phyloP scores from a whole-genome alignment of 2,113 vertebrate genomes.

The Callocephalon fimbriatum region DNA sequence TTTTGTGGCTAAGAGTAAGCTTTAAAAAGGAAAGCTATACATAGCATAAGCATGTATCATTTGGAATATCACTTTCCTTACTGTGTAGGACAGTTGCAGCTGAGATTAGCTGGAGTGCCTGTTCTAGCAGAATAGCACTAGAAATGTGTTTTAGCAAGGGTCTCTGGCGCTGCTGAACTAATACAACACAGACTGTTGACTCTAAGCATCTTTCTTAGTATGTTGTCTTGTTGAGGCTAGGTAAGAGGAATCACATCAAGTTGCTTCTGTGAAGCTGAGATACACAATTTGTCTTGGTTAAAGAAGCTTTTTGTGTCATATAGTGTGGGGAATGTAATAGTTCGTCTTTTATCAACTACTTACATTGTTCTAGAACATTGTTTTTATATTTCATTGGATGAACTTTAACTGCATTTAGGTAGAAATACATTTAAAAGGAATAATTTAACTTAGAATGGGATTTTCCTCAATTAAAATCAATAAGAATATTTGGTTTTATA shows the following conservation, averaged over 20 bases:
- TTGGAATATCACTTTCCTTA: background rate
- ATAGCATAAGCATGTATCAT: background rate
- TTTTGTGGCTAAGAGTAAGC: background rate
- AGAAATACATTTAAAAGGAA: background rate
- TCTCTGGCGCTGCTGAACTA: background rate
- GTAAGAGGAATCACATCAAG: background rate
- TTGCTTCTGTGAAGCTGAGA: background rate
- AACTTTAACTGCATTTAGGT: background rate
- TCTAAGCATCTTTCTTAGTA: background rate
- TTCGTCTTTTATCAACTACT: background rate
- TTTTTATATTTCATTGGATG: background rate
- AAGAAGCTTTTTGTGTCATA: background rate
- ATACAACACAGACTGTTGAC: background rate
- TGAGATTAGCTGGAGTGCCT: background rate
- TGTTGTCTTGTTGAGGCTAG: background rate
- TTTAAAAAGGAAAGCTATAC: background rate
- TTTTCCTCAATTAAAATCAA: background rate
- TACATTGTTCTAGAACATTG: background rate
- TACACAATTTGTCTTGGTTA: background rate
- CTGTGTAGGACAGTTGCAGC: background rate
- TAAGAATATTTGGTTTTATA: background rate
- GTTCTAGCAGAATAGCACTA: background rate
- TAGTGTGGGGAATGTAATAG: background rate
- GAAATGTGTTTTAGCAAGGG: background rate
- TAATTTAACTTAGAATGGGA: background rate